Conservation (phyloP, 1,140 invertebrate species). For the Drosophila setifemur region DNA sequence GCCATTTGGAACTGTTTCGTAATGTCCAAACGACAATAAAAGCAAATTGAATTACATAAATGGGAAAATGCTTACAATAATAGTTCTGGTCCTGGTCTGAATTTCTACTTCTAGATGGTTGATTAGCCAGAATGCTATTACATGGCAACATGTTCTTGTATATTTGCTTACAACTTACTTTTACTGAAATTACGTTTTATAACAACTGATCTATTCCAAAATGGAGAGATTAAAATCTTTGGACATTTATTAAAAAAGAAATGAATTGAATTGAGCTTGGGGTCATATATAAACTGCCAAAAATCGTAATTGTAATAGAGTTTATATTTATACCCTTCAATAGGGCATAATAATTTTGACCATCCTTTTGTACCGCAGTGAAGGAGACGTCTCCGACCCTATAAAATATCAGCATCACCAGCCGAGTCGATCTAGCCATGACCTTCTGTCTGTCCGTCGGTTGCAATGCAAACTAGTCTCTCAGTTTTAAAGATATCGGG, state of each 20-base stretch:
- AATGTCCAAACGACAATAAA: slow-evolving; percentile 61
- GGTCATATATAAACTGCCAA: slow-evolving; percentile 63
- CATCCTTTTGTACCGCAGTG: too few species aligned
- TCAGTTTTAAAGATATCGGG: too few species aligned
- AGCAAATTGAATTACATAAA: slow-evolving; percentile 67
- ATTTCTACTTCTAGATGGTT: slow-evolving; percentile 28
- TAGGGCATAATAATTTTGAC: too few species aligned
- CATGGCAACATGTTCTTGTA: neutral
- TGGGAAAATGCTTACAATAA: slow-evolving; percentile 31
- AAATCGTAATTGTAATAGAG: slow-evolving; percentile 75
- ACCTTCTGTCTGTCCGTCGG: too few species aligned
- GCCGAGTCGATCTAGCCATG: too few species aligned
- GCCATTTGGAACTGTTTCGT: slow-evolving; percentile 60
- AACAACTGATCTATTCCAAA: too few species aligned
- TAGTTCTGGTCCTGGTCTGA: neutral
- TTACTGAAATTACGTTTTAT: too few species aligned
- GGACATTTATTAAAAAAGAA: neutral
- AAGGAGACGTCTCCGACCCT: too few species aligned
- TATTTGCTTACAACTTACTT: too few species aligned
- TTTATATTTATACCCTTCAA: slow-evolving; percentile 76
- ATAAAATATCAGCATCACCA: too few species aligned
- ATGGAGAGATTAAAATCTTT: too few species aligned
- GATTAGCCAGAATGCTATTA: neutral
- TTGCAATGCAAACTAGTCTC: too few species aligned
- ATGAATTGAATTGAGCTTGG: slow-evolving; percentile 13